Evolutionary conservation across 2,797 vertebrate genomes (phyloP), one percentile per base, ranked within the genome.

Genomic region (Champsocephalus esox): DNA sequence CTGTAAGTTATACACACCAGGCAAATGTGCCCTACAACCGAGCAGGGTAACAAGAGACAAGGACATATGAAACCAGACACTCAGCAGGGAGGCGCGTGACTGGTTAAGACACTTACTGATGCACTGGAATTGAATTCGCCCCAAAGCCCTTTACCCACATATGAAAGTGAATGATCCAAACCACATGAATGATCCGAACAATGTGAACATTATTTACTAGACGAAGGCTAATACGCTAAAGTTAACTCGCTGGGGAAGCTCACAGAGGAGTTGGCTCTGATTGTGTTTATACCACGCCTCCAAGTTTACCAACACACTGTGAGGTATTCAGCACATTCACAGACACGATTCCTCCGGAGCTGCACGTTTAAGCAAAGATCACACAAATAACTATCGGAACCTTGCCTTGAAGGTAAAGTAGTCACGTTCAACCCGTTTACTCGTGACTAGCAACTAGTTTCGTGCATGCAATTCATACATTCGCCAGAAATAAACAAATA

Each of bases 31-130:
- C 89, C 79, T 81, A 82, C 83, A 87, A 83, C 74, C 46, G 54
- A 86, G 80, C 72, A 28, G 68, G 64, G 91, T 90, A 92, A 92
- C 85, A 63, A 68, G 88, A 92, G 84, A 92, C 86, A 87, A 89
- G 89, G 86, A 83, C 86, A 81, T 62, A 83, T 85, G 91, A 92
- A 93, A 93, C 75, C 87, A 81, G 87, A 92, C 83, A 90, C 90
- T 84, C 79, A 78, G 83, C 81, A 52, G 65, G 84, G 74, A 92
- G 76, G 74, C 88, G 86, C 84, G 55, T 92, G 90, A 93, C 88
- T 77, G 77, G 67, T 76, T 82, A 77, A 87, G 79, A 89, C 87
- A 84, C 87, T 86, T 75, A 83, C 71, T 80, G 67, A 84, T 83
- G 80, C 67, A 66, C 73, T 73, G 70, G 82, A 77, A 88, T 46